A percentile compares a stretch with the other conserved stretches of the same genome.
These are phyloP conservation scores for Anolis carolinensis DNA, from an alignment of 2,113 vertebrate genomes.

Conservation along the genomic window DNA sequence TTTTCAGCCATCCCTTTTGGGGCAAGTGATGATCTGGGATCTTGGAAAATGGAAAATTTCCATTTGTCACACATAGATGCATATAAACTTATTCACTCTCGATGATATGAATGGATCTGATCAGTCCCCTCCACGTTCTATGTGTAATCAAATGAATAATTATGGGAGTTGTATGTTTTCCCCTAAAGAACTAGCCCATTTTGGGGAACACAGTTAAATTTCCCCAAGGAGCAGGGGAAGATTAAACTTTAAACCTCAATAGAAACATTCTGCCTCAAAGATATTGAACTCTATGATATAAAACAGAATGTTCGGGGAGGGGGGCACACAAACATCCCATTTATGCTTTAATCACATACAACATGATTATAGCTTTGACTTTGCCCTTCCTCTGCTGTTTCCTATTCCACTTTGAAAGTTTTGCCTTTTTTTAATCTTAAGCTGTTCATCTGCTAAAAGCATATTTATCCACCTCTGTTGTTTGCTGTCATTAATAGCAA, in stretches of 20 bases:
- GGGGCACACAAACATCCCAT: not conserved
- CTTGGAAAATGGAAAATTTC: no score
- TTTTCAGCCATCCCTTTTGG: no score
- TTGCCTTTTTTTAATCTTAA: constrained; percentile 75
- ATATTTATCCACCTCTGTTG: constrained; percentile 81
- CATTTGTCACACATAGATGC: no score
- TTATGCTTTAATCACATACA: constrained; percentile 60
- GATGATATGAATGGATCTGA: no score
- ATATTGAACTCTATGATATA: not conserved
- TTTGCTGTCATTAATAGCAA: constrained; percentile 86
- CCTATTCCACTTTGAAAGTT: constrained; percentile 50
- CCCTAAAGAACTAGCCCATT: no score
- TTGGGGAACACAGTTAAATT: no score
- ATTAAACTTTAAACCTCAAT: not conserved
- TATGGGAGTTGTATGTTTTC: no score
- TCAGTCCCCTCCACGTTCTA: no score
- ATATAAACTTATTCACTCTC: no score
- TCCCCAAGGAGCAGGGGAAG: not conserved
- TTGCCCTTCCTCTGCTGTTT: constrained; percentile 72
- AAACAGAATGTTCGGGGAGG: not conserved
- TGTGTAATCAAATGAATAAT: no score
- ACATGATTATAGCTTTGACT: constrained; percentile 79
- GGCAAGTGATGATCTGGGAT: no score
- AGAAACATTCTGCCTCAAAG: not conserved
- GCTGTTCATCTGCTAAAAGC: constrained; percentile 91